phyloP scores from a whole-genome alignment of 2,797 vertebrate genomes.

The Macrochelys suwanniensis region DNA sequence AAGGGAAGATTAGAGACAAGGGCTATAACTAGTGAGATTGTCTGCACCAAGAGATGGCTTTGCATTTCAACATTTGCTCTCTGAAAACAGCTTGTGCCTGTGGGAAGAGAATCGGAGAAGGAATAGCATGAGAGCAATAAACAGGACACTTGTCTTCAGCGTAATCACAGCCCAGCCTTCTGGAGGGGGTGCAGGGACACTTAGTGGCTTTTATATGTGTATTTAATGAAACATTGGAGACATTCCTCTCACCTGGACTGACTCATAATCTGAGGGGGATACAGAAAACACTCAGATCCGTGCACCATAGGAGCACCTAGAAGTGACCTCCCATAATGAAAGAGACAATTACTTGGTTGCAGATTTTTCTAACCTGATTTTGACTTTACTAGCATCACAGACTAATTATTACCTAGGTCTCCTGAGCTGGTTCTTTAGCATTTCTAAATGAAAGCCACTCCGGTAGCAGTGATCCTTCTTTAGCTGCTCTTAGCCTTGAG shows the following conservation, averaged over 20 bases:
- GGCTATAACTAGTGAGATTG: fast-evolving
- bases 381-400: neutral
- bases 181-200: constrained; percentile 50
- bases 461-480: neutral
- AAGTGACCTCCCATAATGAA: constrained; percentile 19
- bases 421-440: constrained; percentile 9
- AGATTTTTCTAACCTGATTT: constrained; percentile 41
- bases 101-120: neutral
- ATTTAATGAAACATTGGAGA: constrained; percentile 67
- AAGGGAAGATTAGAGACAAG: neutral
- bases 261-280: neutral
- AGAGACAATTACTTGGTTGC: neutral
- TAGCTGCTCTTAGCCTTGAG: neutral
- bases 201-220: constrained; percentile 69
- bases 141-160: constrained; percentile 48
- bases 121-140: constrained; percentile 55
- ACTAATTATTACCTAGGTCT: constrained; percentile 5
- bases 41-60: neutral
- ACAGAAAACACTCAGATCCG: neutral
- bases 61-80: neutral
- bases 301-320: neutral
- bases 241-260: constrained; percentile 53
- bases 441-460: constrained; percentile 6
- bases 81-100: neutral
- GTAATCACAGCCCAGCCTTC: constrained; percentile 53